A percentile compares a stretch with the other conserved stretches of the same genome.
phyloP scores from a whole-genome alignment of 1,140 invertebrate genomes.

The Euglossa dilemma region DNA sequence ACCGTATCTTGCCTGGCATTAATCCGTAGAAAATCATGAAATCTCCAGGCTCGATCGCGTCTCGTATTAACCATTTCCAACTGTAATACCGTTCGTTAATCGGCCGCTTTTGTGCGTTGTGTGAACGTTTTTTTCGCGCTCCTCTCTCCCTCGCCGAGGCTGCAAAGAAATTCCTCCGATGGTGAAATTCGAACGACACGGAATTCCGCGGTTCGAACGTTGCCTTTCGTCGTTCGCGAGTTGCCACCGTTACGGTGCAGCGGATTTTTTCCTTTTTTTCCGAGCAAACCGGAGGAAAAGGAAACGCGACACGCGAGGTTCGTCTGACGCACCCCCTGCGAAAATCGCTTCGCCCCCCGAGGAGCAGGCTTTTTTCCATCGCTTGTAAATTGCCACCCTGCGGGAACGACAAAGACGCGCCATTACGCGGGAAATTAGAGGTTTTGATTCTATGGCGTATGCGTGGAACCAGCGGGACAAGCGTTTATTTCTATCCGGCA shows the following conservation, averaged over 20 bases:
- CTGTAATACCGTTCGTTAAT: conserved; percentile 3
- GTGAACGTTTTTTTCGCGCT: conserved; percentile 28
- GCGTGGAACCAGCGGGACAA: conserved; percentile 53
- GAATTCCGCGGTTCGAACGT: conserved; percentile 47
- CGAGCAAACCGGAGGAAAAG: conserved; percentile 30
- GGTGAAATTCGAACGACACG: conserved; percentile 47
- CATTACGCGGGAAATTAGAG: conserved; percentile 80
- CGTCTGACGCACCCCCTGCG: conserved; percentile 28
- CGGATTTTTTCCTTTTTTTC: conserved; percentile 47
- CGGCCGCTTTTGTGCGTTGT: background rate
- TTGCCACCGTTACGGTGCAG: conserved; percentile 57
- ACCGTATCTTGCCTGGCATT: background rate
- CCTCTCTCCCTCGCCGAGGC: too few species aligned
- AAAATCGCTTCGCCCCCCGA: conserved; percentile 36
- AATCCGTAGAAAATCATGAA: background rate
- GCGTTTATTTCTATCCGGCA: conserved; percentile 64
- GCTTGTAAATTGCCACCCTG: conserved; percentile 49
- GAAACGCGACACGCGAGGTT: conserved; percentile 60
- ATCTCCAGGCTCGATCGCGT: background rate
- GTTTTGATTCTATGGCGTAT: conserved; percentile 67
- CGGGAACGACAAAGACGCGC: conserved; percentile 64
- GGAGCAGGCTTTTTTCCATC: conserved; percentile 38
- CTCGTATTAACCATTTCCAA: background rate
- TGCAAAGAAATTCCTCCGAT: background rate
- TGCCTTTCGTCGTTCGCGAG: conserved; percentile 36